These are phyloP conservation scores for Auanema freiburgensis DNA, from an alignment of 2,888 invertebrate species.

Conservation along the genomic window DNA sequence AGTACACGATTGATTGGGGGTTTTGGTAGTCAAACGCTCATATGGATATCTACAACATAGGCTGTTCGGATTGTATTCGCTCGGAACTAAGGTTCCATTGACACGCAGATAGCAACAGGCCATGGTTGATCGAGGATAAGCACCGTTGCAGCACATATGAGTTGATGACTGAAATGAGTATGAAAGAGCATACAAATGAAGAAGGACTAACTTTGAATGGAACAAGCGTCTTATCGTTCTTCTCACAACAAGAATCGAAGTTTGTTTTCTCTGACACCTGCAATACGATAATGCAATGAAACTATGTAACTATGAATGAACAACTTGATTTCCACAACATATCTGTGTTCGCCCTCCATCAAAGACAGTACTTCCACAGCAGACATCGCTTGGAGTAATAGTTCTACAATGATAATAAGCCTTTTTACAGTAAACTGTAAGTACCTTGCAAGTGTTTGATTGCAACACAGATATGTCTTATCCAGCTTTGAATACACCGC, in stretches of 20 bases:
- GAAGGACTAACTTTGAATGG: conserved; percentile 14
- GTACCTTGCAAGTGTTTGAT: conserved; percentile 41
- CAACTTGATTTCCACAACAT: conserved; percentile 47
- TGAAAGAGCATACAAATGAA: neutral
- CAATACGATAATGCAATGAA: conserved; percentile 4
- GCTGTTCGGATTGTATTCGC: conserved; percentile 43
- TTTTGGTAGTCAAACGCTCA: conserved; percentile 16
- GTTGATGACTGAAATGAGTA: conserved; percentile 37
- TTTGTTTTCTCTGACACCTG: conserved; percentile 31
- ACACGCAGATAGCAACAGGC: conserved; percentile 56
- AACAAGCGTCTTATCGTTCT: conserved; percentile 20
- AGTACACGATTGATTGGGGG: too few relatives aligned
- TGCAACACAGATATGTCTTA: conserved; percentile 50
- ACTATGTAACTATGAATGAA: too few relatives aligned
- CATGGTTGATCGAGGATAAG: conserved; percentile 40
- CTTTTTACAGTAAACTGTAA: too few relatives aligned
- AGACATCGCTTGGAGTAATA: conserved; percentile 35
- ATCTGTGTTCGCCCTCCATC: conserved; percentile 55
- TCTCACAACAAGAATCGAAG: conserved; percentile 40
- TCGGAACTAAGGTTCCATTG: conserved; percentile 28
- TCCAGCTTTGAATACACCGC: conserved; percentile 52
- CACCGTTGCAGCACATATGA: conserved; percentile 59
- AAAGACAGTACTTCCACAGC: conserved; percentile 55
- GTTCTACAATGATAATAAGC: conserved; percentile 14
- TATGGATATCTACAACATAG: conserved; percentile 59